Evolutionary conservation across 2,888 invertebrate species (phyloP).

Genomic region (Laothoe populi): DNA sequence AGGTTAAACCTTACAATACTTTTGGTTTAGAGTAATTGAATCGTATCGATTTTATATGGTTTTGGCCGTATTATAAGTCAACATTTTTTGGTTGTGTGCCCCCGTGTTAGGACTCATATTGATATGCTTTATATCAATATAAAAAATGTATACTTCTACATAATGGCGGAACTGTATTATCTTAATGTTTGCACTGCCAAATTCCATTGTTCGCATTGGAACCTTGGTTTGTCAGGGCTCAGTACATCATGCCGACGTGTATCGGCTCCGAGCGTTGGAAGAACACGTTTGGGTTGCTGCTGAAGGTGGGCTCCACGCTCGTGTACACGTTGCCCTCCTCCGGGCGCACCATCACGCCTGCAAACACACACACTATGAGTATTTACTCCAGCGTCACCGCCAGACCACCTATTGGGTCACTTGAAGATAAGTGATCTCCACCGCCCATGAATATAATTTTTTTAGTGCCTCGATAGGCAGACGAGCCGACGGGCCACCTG

Average conservation of each 20-base stretch:
- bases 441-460: no score
- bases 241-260: conserved; percentile 97
- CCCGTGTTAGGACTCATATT: no score
- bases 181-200: conserved; percentile 64
- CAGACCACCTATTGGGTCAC: not conserved
- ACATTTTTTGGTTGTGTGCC: no score
- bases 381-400: conserved; percentile 9
- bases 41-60: no score
- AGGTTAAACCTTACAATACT: no score
- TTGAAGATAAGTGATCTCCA: no score
- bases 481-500: no score
- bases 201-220: conserved; percentile 77
- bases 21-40: no score
- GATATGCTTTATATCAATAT: not conserved
- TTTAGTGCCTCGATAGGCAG: no score
- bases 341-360: conserved; percentile 91
- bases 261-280: conserved; percentile 92
- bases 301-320: conserved; percentile 92
- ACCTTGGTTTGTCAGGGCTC: conserved; percentile 83
- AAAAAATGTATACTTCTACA: not conserved
- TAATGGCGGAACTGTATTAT: conserved; percentile 16
- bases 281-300: conserved; percentile 95
- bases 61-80: no score
- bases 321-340: conserved; percentile 94
- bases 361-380: conserved; percentile 38